Conservation (phyloP, 2,797 vertebrate genomes). For the Chiloscyllium punctatum region DNA sequence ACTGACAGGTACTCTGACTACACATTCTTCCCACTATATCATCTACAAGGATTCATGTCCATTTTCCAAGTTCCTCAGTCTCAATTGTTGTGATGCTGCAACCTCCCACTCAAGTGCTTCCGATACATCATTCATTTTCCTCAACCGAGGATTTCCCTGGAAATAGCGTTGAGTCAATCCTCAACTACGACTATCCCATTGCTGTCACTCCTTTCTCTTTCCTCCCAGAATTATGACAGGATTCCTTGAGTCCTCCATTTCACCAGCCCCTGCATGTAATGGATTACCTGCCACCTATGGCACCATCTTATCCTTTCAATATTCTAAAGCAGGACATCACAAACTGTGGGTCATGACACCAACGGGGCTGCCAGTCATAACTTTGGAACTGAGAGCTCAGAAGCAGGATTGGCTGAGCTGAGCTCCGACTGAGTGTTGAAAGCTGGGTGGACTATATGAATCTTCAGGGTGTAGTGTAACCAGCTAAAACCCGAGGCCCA, state of each 20-base stretch:
- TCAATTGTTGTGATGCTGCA: not conserved
- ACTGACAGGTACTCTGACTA: not conserved
- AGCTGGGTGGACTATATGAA: too few species aligned
- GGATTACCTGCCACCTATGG: not conserved
- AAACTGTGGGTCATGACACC: too few species aligned
- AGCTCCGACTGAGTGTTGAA: too few species aligned
- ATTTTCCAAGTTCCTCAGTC: not conserved
- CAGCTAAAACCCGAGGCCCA: too few species aligned
- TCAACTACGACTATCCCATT: not conserved
- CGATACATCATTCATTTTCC: not conserved
- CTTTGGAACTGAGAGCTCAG: too few species aligned
- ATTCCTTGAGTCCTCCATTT: not conserved
- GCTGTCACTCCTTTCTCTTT: not conserved
- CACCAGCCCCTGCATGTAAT: not conserved
- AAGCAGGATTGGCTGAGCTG: too few species aligned
- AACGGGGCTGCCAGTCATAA: too few species aligned
- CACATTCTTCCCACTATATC: not conserved
- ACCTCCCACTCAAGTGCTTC: not conserved
- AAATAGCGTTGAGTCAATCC: not conserved
- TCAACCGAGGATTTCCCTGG: not conserved
- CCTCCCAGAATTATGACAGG: not conserved
- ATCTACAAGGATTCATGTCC: not conserved
- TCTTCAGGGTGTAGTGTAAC: too few species aligned
- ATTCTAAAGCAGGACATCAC: not conserved
- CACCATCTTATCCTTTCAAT: not conserved